A percentile compares a stretch with the other conserved stretches of the same genome.
These are phyloP conservation scores for Phoxinus dragarum DNA, from an alignment of 2,797 vertebrate genomes.

Conservation along the genomic window DNA sequence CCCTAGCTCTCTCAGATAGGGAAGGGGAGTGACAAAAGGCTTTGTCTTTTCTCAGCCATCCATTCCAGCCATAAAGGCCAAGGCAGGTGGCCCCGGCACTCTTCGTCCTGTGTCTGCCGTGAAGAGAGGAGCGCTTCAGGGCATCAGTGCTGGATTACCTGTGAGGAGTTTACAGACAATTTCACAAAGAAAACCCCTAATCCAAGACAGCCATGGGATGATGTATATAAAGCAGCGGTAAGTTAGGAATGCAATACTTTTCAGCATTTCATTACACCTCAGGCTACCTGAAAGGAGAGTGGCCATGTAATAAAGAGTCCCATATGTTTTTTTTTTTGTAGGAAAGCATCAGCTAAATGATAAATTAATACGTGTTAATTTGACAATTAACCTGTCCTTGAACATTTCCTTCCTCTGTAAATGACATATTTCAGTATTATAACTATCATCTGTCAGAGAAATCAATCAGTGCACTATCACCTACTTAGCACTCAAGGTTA, in stretches of 20 bases:
- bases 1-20: slow-evolving; percentile 61
- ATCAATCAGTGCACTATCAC: background rate
- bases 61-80: slow-evolving; percentile 70
- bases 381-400: background rate
- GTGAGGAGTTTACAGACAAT: slow-evolving; percentile 41
- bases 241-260: slow-evolving; percentile 63
- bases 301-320: background rate
- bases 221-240: slow-evolving; percentile 86
- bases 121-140: slow-evolving; percentile 44
- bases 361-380: background rate
- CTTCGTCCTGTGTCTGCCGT: slow-evolving; percentile 65
- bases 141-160: slow-evolving; percentile 56
- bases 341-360: background rate
- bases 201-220: slow-evolving; percentile 80
- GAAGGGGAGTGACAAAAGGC: slow-evolving; percentile 68
- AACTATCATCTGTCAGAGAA: background rate
- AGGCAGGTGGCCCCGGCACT: slow-evolving; percentile 62
- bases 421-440: background rate
- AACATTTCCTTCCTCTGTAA: background rate
- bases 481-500: slow-evolving; percentile 50
- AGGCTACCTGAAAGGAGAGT: background rate
- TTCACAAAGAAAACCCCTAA: slow-evolving; percentile 33
- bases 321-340: background rate
- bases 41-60: slow-evolving; percentile 69
- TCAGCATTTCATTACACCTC: background rate